Conservation (phyloP, 2,888 invertebrate species). For the Hydraecia micacea region DNA sequence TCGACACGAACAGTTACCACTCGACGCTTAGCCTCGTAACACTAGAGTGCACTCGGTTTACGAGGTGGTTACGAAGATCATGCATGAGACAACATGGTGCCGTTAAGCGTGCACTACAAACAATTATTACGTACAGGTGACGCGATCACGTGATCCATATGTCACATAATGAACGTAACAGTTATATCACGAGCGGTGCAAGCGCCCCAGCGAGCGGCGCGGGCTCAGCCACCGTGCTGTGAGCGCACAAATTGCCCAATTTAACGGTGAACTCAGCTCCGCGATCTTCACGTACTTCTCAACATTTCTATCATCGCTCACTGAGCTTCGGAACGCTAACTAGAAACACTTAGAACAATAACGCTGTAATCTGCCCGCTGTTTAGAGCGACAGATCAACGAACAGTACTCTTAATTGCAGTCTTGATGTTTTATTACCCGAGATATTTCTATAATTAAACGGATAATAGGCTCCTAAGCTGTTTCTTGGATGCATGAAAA, state of each 20-base stretch:
- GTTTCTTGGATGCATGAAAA: slow-evolving; percentile 29
- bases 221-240: slow-evolving; percentile 82
- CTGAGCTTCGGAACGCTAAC: slow-evolving; percentile 60
- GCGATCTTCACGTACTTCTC: slow-evolving; percentile 58
- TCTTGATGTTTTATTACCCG: slow-evolving; percentile 29
- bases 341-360: slow-evolving; percentile 62
- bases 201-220: slow-evolving; percentile 68
- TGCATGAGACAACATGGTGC: slow-evolving; percentile 65
- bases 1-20: slow-evolving; percentile 50
- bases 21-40: slow-evolving; percentile 53
- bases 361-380: slow-evolving; percentile 52
- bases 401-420: slow-evolving; percentile 59
- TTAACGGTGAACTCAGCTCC: slow-evolving; percentile 83
- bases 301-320: slow-evolving; percentile 65
- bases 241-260: slow-evolving; percentile 86
- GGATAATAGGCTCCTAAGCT: slow-evolving; percentile 37
- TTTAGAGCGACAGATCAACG: slow-evolving; percentile 47
- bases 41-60: slow-evolving; percentile 44
- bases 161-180: slow-evolving; percentile 86
- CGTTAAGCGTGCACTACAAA: slow-evolving; percentile 62
- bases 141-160: slow-evolving; percentile 80
- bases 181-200: slow-evolving; percentile 80
- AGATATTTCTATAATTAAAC: slow-evolving; percentile 42
- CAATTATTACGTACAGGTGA: slow-evolving; percentile 75
- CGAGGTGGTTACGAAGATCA: slow-evolving; percentile 57